Evolutionary conservation across 1,140 invertebrate species (phyloP), one percentile per base, ranked within the genome.

Genomic region (Elysia chlorotica): DNA sequence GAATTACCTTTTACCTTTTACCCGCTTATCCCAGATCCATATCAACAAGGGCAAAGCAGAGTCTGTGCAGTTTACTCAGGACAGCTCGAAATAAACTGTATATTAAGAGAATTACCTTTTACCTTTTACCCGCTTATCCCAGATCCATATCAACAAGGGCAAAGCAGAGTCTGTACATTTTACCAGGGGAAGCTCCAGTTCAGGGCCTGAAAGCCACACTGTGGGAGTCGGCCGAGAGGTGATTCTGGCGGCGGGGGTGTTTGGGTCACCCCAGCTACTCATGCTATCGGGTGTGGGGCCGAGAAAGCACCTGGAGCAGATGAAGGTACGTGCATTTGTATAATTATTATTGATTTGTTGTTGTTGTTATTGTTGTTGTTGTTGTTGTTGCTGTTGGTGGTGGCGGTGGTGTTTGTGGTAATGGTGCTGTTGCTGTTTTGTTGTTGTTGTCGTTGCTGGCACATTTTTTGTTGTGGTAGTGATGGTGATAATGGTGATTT

Each of bases 241-340:
- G 0, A 93, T 96, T 54, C 73, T 96, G 14, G 78, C 82, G 0
- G 94, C 91, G 0, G 96, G 96, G 1, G 89, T 94, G 0, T 89
- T 98, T 0, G 95, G 95, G 80, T 94, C 94, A 0, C 93, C 96
- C 0, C 95, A 97, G 75, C 79, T 98, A 0, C 84, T 98, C 1
- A 96, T 98, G 93, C 85, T 97, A 0, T 96, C 94, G 0, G 96
- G 96, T 0, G 90, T 97, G 1, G 95, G 95, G 0, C 95, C 95
- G 0, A 70, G 66, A 33, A 53, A 74, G 17, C 76, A 77, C 21
- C 65, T 80, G 0, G 31, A 71, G 28, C 38, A 74, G 25, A 38
- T 77, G 4, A 76, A 74, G 63, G 79, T 78, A 69, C 25, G 53
- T n/a, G n/a, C n/a, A n/a, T n/a, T n/a, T n/a, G n/a, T n/a, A n/a